Percentiles rank a stretch among this genome's conserved stretches.
Conservation (phyloP, 2,797 vertebrate species). For the Galagoides demidoff region DNA sequence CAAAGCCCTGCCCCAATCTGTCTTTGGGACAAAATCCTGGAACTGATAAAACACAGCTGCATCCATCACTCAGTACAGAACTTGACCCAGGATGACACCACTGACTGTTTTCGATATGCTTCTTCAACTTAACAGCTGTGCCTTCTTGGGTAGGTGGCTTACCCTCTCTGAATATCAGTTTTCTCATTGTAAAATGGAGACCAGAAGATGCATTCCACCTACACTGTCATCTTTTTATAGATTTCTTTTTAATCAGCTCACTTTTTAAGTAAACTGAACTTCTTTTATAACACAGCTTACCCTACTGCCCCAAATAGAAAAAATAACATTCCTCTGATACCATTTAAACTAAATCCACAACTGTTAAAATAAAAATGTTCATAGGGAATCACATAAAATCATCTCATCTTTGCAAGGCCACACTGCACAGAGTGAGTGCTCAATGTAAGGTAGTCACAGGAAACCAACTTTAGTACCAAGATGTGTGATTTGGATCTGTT, state of each 20-base stretch:
- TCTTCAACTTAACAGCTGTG: neutral
- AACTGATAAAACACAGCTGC: slow-evolving; percentile 24
- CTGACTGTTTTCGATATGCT: neutral
- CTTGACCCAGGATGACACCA: slow-evolving; percentile 4
- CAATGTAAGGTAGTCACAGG: neutral
- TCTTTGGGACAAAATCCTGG: slow-evolving; percentile 56
- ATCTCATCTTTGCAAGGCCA: neutral
- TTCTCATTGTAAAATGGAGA: neutral
- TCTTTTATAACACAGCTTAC: neutral
- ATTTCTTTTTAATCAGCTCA: neutral
- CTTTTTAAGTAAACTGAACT: neutral
- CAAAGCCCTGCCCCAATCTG: slow-evolving; percentile 27
- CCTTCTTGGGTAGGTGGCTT: neutral
- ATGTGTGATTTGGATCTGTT: neutral
- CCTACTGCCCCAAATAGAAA: neutral
- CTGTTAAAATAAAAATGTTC: neutral
- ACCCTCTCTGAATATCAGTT: neutral
- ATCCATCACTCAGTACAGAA: neutral
- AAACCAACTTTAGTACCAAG: neutral
- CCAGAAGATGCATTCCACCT: neutral
- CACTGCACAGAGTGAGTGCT: neutral
- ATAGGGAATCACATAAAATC: neutral
- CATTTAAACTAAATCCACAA: neutral
- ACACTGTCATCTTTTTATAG: neutral
- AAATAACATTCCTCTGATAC: neutral